These are phyloP conservation scores for Athalia circularis DNA, from an alignment of 2,888 invertebrate species.

Conservation along the genomic window DNA sequence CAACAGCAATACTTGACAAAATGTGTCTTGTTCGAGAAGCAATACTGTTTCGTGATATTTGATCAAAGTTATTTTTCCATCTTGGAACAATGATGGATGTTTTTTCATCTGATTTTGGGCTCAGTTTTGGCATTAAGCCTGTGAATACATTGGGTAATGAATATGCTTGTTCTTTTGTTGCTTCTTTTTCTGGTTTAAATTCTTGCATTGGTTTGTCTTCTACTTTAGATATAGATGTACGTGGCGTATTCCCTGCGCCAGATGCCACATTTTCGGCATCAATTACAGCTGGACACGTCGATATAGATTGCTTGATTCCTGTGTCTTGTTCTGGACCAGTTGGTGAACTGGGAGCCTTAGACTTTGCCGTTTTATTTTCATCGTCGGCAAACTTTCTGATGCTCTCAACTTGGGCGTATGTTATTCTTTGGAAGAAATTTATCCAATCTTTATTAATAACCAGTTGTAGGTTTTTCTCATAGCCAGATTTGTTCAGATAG, in stretches of 20 bases:
- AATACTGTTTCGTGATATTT: constrained; percentile 77
- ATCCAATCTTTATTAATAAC: constrained; percentile 76
- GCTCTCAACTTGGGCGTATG: constrained; percentile 65
- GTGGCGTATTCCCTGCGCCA: neutral
- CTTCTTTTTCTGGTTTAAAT: constrained; percentile 28
- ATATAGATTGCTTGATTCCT: constrained; percentile 40
- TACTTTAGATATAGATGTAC: constrained; percentile 30
- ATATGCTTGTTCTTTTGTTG: constrained; percentile 58
- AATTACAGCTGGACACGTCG: neutral
- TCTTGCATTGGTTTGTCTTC: constrained; percentile 35
- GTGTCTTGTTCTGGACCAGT: constrained; percentile 17
- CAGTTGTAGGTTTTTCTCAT: constrained; percentile 73
- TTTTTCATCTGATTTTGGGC: constrained; percentile 60
- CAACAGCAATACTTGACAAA: constrained; percentile 78
- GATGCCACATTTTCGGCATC: neutral
- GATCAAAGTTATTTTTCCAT: constrained; percentile 73
- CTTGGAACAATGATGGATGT: constrained; percentile 70
- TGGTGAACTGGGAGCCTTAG: constrained; percentile 20
- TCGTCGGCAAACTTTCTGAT: constrained; percentile 59
- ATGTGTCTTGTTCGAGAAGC: constrained; percentile 82
- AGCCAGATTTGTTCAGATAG: constrained; percentile 73
- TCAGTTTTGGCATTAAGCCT: constrained; percentile 71
- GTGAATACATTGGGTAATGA: constrained; percentile 73
- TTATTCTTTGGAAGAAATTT: constrained; percentile 75
- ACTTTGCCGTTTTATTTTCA: constrained; percentile 48